A percentile compares a stretch with the other conserved stretches of the same genome.
phyloP scores from a whole-genome alignment of 2,797 vertebrate genomes.

The Nyctibius grandis region DNA sequence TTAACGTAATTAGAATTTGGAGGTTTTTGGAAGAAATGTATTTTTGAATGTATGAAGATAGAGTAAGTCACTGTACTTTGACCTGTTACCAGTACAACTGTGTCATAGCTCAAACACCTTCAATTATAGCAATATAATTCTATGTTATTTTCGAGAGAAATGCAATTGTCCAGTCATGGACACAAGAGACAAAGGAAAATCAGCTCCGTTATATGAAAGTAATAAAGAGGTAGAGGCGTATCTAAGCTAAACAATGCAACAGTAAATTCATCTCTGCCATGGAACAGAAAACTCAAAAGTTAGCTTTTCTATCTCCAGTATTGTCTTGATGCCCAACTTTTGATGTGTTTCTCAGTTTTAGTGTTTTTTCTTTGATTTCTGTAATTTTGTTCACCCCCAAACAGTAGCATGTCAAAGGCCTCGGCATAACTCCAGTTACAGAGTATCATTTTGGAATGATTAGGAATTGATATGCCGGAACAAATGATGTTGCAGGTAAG shows the following conservation, averaged over 20 bases:
- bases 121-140: neutral
- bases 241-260: neutral
- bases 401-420: neutral
- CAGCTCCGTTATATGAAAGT: neutral
- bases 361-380: neutral
- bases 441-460: neutral
- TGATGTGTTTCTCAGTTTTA: neutral
- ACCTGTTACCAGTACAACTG: neutral
- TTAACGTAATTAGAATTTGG: neutral
- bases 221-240: neutral
- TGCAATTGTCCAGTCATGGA: neutral
- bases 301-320: neutral
- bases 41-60: neutral
- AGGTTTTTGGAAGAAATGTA: neutral
- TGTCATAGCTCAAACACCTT: neutral
- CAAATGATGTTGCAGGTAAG: neutral
- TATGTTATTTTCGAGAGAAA: neutral
- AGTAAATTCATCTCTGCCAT: neutral
- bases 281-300: neutral
- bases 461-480: neutral
- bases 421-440: fast-evolving
- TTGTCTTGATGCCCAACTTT: neutral
- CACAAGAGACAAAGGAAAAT: neutral
- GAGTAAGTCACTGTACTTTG: neutral
- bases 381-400: neutral